Conservation (phyloP, 2,113 vertebrate species). For the Ctenomys sociabilis region DNA sequence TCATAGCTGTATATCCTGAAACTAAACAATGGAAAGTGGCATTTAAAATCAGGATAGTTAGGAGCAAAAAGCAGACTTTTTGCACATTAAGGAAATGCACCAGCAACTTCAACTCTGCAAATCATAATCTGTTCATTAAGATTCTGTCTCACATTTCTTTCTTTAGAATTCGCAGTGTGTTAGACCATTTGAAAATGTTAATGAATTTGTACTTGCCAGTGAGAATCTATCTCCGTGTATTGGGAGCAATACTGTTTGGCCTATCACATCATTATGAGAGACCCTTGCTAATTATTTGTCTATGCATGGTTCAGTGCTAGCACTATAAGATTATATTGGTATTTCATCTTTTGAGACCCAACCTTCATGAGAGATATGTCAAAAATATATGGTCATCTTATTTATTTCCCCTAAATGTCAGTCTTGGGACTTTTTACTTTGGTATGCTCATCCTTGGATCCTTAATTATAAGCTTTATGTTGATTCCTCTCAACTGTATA, state of each 20-base stretch:
- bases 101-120: background rate
- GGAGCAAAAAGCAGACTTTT: background rate
- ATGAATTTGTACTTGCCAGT: background rate
- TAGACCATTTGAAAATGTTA: background rate
- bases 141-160: background rate
- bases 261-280: background rate
- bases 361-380: constrained; percentile 22
- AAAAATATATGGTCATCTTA: background rate
- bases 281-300: background rate
- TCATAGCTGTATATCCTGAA: background rate
- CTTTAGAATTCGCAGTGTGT: background rate
- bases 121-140: background rate
- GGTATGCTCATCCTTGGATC: background rate
- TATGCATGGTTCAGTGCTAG: background rate
- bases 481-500: background rate
- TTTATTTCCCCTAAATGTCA: constrained; percentile 22
- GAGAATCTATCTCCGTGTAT: background rate
- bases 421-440: background rate
- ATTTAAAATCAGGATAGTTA: background rate
- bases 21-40: background rate
- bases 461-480: background rate
- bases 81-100: background rate
- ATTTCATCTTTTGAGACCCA: constrained; percentile 19
- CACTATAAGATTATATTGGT: background rate
- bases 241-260: background rate